A percentile compares a stretch with the other conserved stretches of the same genome.
Evolutionary conservation across 2,113 vertebrate genomes (phyloP).

Genomic region (Sciurus niger): DNA sequence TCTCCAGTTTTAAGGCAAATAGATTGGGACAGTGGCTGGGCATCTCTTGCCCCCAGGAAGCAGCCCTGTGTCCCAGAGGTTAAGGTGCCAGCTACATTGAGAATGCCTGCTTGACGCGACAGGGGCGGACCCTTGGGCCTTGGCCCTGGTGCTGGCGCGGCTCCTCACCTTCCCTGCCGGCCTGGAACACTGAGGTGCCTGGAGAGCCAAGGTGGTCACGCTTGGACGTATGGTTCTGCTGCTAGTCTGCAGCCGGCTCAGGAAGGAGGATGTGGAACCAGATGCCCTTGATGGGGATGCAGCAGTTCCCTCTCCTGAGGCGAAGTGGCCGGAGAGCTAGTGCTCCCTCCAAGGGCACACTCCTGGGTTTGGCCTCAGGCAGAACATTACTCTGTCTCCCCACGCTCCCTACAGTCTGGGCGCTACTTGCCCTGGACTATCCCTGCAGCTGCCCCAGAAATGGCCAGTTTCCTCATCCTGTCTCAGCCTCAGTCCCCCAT

Average conservation of each 20-base stretch:
- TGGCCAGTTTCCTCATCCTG: background rate
- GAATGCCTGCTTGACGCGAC: background rate
- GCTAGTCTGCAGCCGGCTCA: fast-evolving
- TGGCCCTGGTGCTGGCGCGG: background rate
- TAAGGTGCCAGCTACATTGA: background rate
- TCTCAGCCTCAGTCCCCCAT: background rate
- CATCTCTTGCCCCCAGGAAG: background rate
- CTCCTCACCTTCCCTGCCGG: background rate
- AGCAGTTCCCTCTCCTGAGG: background rate
- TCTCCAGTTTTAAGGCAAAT: constrained; percentile 93
- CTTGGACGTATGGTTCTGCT: background rate
- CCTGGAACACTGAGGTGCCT: background rate
- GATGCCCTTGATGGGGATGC: background rate
- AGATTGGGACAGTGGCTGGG: constrained; percentile 76
- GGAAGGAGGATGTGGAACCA: fast-evolving
- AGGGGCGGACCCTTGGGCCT: background rate
- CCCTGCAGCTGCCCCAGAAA: background rate
- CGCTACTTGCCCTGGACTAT: background rate
- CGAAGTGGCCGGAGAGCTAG: background rate
- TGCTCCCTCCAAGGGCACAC: background rate
- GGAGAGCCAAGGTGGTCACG: background rate
- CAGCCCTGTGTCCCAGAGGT: background rate
- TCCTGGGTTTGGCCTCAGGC: background rate
- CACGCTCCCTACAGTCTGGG: background rate
- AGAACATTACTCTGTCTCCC: background rate